Evolutionary conservation across 2,113 vertebrate species (phyloP), one percentile per base, ranked within the genome.

Genomic region (Hippocampus abdominalis): DNA sequence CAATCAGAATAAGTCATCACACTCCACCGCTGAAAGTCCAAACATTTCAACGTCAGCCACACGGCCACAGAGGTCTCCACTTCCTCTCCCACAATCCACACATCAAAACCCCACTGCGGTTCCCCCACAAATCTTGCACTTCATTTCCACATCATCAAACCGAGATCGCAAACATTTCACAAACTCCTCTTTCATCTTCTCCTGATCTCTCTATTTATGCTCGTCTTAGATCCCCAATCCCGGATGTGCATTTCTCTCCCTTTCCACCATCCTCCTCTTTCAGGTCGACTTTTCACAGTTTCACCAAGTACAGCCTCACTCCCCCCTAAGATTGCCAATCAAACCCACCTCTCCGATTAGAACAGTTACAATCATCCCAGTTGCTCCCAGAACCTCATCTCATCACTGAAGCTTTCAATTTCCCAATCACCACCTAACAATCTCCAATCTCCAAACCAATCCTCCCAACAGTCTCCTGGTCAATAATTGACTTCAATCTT

Each of bases 251-350:
- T 67, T 25, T 25, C 10, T 67, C 57, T 21, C 25, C 49, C 23
- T 73, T 70, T 82, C 68, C 74, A 48, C 64, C 9, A 21, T 51
- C 63, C 36, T 48, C 56, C 63, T 40, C 73, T 8, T 71, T 86
- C 4, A 75, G 84, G 67, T 87, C 83, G 29, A 84, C 83, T 0
- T 0, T 80, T 83, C 64, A 79, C 70, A 12, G 23, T 88, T 51
- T 84, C 75, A 15, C 76, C 66, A 29, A 77, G 69, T 69, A 84
- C 84, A 27, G n/a, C 63, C 25, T 70, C 79, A 29, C 54, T 84
- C 60, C 81, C 81, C 32, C 83, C 8, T 72, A 68, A 69, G 64
- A 85, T 66, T 39, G 60, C 72, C 69, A 67, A 59, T 73, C 57
- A 65, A 53, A 51, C 48, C 49, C 68, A 60, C 70, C 73, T 61